Percentiles rank a stretch among this genome's conserved stretches.
Evolutionary conservation across 2,113 vertebrate genomes (phyloP).

Genomic region (Okapia johnstoni): DNA sequence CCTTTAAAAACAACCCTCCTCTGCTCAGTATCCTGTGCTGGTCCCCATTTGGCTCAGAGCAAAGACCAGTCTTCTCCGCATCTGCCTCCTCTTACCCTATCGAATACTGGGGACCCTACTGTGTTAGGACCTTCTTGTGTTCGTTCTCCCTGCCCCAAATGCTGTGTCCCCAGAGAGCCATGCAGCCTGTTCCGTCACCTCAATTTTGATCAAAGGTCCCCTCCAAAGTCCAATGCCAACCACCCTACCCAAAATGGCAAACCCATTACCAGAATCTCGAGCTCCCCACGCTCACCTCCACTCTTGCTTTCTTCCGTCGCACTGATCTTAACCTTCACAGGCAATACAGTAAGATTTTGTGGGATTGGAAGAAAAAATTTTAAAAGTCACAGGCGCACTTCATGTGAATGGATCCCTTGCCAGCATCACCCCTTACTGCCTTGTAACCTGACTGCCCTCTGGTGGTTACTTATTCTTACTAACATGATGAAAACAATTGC

Average conservation of each 20-base stretch:
- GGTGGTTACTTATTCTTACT: constrained; percentile 8
- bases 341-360: neutral
- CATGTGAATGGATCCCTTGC: neutral
- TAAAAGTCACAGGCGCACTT: neutral
- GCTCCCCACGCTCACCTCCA: neutral
- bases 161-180: neutral
- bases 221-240: neutral
- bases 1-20: neutral
- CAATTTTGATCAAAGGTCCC: neutral
- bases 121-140: neutral
- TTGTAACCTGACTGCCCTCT: constrained; percentile 48
- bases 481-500: neutral
- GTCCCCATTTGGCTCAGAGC: neutral
- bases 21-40: neutral
- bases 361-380: neutral
- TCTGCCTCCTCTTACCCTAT: neutral
- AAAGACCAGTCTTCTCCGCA: neutral
- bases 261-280: neutral
- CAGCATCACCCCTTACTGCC: neutral
- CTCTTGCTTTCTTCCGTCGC: neutral
- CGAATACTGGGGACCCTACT: neutral
- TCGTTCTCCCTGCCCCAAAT: neutral
- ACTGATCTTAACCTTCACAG: neutral
- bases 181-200: neutral
- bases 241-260: neutral